Evolutionary conservation across 2,797 vertebrate species (phyloP).

Genomic region (Darevskia mixta): DNA sequence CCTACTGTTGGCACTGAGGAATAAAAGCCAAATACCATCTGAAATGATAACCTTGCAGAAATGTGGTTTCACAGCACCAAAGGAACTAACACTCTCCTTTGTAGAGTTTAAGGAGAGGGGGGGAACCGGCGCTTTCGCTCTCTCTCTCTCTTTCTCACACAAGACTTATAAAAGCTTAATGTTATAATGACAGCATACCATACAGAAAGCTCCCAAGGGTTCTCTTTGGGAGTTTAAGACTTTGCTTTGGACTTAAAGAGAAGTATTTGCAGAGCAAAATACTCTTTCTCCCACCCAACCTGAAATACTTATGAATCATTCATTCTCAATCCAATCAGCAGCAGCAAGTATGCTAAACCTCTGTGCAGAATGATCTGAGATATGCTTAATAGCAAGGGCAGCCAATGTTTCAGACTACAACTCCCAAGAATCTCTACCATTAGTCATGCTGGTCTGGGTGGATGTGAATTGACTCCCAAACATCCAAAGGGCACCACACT

Average conservation of each 20-base stretch:
- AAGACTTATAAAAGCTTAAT: constrained; percentile 22
- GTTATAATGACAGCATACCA: not conserved
- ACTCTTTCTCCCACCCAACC: not conserved
- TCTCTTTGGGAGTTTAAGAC: constrained; percentile 17
- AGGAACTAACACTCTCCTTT: not conserved
- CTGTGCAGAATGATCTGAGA: not conserved
- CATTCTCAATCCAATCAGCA: constrained; percentile 1
- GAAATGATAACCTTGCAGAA: constrained; percentile 31
- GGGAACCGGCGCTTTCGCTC: not conserved
- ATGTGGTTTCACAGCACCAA: not conserved
- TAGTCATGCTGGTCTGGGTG: too few relatives aligned
- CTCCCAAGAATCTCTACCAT: too few relatives aligned
- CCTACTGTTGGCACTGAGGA: not conserved
- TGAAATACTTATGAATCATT: constrained; percentile 22
- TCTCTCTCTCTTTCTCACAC: not conserved
- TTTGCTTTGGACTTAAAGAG: constrained; percentile 29
- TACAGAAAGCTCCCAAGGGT: constrained; percentile 7
- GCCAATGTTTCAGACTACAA: too few relatives aligned
- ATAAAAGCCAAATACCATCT: constrained; percentile 26
- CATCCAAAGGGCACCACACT: too few relatives aligned
- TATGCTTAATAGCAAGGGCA: not conserved
- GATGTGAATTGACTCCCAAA: too few relatives aligned
- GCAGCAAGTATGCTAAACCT: not conserved
- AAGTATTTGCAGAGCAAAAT: constrained; percentile 10
- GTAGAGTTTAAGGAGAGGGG: constrained; percentile 4